Conservation (phyloP, 2,797 vertebrate species). For the Acanthopagrus latus region DNA sequence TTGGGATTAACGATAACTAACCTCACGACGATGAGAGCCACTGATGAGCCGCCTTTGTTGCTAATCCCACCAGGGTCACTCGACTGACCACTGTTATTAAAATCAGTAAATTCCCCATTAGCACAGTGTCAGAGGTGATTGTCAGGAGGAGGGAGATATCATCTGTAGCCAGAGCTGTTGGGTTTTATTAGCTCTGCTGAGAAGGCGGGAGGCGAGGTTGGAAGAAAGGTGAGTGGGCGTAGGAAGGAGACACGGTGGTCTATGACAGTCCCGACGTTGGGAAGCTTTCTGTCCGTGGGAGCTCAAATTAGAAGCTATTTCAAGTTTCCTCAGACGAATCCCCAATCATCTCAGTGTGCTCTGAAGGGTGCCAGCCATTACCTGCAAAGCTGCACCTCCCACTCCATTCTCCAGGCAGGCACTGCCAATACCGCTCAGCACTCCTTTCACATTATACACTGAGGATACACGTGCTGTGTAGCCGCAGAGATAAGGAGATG, state of each 20-base stretch:
- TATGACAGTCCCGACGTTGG: conserved; percentile 27
- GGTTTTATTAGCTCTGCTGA: conserved; percentile 66
- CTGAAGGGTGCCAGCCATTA: conserved; percentile 49
- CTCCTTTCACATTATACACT: conserved; percentile 41
- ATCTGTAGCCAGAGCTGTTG: conserved; percentile 56
- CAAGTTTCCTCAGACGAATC: conserved; percentile 43
- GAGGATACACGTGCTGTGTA: conserved; percentile 33
- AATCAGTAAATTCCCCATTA: conserved; percentile 82
- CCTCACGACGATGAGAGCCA: conserved; percentile 48
- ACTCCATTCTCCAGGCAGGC: conserved; percentile 34
- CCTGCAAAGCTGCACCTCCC: conserved; percentile 55
- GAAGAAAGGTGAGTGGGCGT: conserved; percentile 15
- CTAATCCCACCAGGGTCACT: conserved; percentile 73
- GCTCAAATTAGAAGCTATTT: conserved; percentile 55
- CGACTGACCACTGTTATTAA: conserved; percentile 82
- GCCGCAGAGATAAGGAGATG: conserved; percentile 31
- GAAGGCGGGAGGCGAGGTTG: conserved; percentile 27
- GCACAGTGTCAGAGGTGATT: conserved; percentile 78
- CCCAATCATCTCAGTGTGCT: conserved; percentile 33
- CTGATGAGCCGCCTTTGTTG: conserved; percentile 70
- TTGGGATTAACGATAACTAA: conserved; percentile 61
- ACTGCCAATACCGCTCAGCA: conserved; percentile 36
- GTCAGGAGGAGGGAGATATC: conserved; percentile 69
- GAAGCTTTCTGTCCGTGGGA: conserved; percentile 44
- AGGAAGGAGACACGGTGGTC: conserved; percentile 3